Base-by-base conservation (phyloP, 2,113 vertebrate genomes). In the Phrynosoma blainvillii region DNA sequence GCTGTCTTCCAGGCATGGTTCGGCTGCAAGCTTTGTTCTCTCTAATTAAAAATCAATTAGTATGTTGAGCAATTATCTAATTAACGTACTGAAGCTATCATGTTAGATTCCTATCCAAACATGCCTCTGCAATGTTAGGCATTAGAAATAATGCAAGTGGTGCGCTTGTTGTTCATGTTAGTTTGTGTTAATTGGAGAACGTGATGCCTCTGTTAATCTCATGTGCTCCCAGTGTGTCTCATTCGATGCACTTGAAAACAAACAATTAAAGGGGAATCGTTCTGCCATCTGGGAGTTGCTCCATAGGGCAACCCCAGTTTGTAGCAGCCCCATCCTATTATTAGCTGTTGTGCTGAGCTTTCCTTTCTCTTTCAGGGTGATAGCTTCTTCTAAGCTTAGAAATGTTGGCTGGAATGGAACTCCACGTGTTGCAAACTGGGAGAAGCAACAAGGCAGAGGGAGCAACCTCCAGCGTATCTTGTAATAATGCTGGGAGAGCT, bases 31-130 rank as follows among this genome's bases (percentile, higher is more conserved):
- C 91, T 85, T 84, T 83, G 0, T 36, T 92, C 90, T 25, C 83
- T 36, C 70, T 92, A 92, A 94, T 95, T 96, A 94, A 95, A 95
- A 95, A 92, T 92, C 82, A 95, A 94, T 93, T 94, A 89, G 70
- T 32, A 76, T 66, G 65, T 66, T 66, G 65, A 66, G 20, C 65
- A 66, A 66, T 66, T 66, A 66, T 66, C 65, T 66, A 66, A 66
- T 66, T 66, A 66, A 66, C 65, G 16, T 25, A 66, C 65, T 66
- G 20, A 66, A 66, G 16, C 65, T 82, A 86, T 91, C 89, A 66
- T 89, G 89, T 89, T 92, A 90, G 84, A 91, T 94, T 94, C 93
- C 89, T 90, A 93, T 79, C 79, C 92, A 95, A 91, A 94, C 82
- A 79, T 86, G 91, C 75, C 82, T 93, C 89, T 79, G 25, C 54